Base-by-base conservation (phyloP, 2,113 vertebrate genomes). In the Forbesichthys agassizii region DNA sequence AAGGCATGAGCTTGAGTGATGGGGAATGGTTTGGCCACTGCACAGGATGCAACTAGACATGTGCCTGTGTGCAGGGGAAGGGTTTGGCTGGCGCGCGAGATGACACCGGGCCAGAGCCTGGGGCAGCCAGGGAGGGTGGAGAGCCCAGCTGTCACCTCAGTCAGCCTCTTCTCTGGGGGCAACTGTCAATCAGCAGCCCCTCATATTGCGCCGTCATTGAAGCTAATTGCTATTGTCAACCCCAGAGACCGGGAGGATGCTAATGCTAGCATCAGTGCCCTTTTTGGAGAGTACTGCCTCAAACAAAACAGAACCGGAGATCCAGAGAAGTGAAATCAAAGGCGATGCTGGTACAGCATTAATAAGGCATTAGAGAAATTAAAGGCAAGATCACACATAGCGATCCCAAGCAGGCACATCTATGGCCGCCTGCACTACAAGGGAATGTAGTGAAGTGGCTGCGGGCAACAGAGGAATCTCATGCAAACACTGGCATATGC, bases 181-280 rank as follows among this genome's bases (percentile, higher is more conserved):
- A 74, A 86, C 86, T 90, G 87, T 90, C 88, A 91, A 88, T 91
- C 90, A 89, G 77, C 83, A 69, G 83, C 64, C 74, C 73, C 86
- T 90, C 85, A 86, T 89, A 87, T 90, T 77, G 82, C 80, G 59
- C 83, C 54, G 81, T 86, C 88, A 90, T 91, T 90, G 90, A 92
- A 85, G 86, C 88, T 90, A 89, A 91, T 91, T 88, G 84, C 87
- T 88, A 87, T 89, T 89, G 87, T 89, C 88, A 91, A 85, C 87
- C 88, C 88, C 70, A 79, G 87, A 89, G 87, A 89, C 86, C 83
- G 6, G 70, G 71, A 78, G 86, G 85, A 89, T 82, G 86, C 86
- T 88, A 88, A 88, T 75, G 80, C 85, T 87, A 88, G 82, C 16
- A 69, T 83, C 70, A 60, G 84, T 86, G 86, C 77, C 88, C 85